Base-by-base conservation (phyloP, 2,888 invertebrate genomes). In the Molorchus minor region DNA sequence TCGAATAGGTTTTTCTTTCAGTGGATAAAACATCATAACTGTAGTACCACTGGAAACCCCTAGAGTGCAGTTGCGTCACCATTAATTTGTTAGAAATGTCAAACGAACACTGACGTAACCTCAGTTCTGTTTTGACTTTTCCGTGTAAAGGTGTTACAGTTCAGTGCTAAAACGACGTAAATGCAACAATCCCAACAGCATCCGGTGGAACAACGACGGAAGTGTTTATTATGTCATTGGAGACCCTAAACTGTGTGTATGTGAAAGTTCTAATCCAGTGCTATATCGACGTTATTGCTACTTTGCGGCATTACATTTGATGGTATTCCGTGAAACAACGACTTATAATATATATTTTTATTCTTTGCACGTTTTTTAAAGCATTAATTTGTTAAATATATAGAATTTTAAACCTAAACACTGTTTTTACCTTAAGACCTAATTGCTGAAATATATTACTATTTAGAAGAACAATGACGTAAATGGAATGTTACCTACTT, bases 171-270 rank as follows among this genome's bases (percentile, higher is more conserved):
- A 30, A 30, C 30, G 30, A 30, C 30, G 12, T 30, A 30, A 30
- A n/a, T n/a, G n/a, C 36, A 5, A 36, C 36, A 36, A 36, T 15
- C 16, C 16, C 36, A 36, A 36, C 36, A 15, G 7, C 36, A 13
- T 36, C 36, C 36, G 36, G 36, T 36, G 15, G 36, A 36, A 36
- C 36, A 36, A 36, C 15, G 12, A 16, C 36, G 16, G 3, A 36
- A 36, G 12, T 36, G 36, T 36, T 36, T 7, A 36, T 36, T 36
- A 13, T 36, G 36, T 36, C 36, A 16, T 36, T 36, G 15, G n/a
- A 36, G 36, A 36, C 15, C n/a, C 36, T 36, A 36, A 36, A 36
- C 36, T 36, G 36, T 36, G 36, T 36, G 36, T 36, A 36, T 36
- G 36, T 36, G 36, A 12, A 36, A 36, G 36, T 36, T 36, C 36